A percentile compares a stretch with the other conserved stretches of the same genome.
phyloP scores from a whole-genome alignment of 2,888 invertebrate genomes.

The Ochropleura leucogaster region DNA sequence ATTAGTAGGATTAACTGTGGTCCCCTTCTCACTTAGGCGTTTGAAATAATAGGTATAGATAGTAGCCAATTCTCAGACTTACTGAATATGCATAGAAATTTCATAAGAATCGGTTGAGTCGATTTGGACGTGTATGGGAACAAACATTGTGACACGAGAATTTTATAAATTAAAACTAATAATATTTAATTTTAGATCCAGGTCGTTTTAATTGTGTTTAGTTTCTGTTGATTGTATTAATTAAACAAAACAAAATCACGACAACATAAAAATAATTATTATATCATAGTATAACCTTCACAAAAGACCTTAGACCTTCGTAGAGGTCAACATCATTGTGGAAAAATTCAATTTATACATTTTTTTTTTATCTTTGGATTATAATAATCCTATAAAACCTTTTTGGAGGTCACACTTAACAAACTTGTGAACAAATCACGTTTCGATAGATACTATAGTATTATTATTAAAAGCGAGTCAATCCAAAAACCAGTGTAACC shows the following conservation, averaged over 20 bases:
- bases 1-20: too few relatives aligned
- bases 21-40: too few relatives aligned
- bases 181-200: not conserved
- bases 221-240: not conserved
- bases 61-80: too few relatives aligned
- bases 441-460: not conserved
- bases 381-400: not conserved
- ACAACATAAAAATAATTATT: not conserved
- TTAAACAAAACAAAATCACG: not conserved
- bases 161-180: not conserved
- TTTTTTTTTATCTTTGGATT: slow-evolving; percentile 3
- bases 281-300: slow-evolving; percentile 9
- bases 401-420: slow-evolving; percentile 30
- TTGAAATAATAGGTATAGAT: too few relatives aligned
- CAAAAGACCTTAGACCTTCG: not conserved
- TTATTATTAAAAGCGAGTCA: not conserved
- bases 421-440: not conserved
- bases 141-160: too few relatives aligned
- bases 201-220: not conserved
- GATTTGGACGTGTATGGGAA: too few relatives aligned
- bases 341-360: slow-evolving; percentile 13
- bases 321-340: slow-evolving; percentile 12
- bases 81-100: too few relatives aligned
- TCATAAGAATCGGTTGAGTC: too few relatives aligned
- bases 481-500: too few relatives aligned